Evolutionary conservation across 2,797 vertebrate species (phyloP).

Genomic region (Cirrhinus molitorella): DNA sequence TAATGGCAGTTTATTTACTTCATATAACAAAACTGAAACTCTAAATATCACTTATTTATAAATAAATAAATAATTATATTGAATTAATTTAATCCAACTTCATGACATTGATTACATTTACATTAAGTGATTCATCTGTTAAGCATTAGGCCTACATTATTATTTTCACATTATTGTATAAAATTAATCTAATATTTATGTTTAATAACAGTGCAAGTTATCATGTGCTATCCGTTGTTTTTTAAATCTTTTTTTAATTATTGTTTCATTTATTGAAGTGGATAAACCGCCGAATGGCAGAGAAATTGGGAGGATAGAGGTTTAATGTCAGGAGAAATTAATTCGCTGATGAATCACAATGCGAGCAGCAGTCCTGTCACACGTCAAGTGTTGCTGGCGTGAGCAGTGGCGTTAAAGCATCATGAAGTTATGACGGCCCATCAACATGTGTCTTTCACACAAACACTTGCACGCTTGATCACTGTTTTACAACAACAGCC

Average conservation of each 20-base stretch:
- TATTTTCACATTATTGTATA: neutral
- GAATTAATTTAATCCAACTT: neutral
- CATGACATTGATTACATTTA: too few species aligned
- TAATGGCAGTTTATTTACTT: neutral
- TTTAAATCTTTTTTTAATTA: neutral
- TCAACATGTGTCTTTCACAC: conserved; percentile 25
- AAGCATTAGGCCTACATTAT: too few species aligned
- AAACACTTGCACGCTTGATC: neutral
- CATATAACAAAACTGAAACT: neutral
- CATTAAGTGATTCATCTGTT: too few species aligned
- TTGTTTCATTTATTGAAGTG: neutral
- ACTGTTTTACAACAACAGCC: conserved; percentile 29
- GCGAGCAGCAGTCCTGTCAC: conserved; percentile 30
- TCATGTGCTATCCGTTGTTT: neutral
- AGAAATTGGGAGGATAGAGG: conserved; percentile 25
- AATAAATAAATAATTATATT: neutral
- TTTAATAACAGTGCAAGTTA: neutral
- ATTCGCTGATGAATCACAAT: conserved; percentile 42
- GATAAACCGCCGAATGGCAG: neutral
- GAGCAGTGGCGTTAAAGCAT: conserved; percentile 29
- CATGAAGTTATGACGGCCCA: conserved; percentile 26
- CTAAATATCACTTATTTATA: too few species aligned
- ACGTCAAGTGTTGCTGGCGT: conserved; percentile 19
- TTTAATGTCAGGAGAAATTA: conserved; percentile 44
- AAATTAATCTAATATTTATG: neutral